Percentiles rank a stretch among this genome's conserved stretches.
Evolutionary conservation across 2,113 vertebrate species (phyloP).

Genomic region (Halcyon malimbica): DNA sequence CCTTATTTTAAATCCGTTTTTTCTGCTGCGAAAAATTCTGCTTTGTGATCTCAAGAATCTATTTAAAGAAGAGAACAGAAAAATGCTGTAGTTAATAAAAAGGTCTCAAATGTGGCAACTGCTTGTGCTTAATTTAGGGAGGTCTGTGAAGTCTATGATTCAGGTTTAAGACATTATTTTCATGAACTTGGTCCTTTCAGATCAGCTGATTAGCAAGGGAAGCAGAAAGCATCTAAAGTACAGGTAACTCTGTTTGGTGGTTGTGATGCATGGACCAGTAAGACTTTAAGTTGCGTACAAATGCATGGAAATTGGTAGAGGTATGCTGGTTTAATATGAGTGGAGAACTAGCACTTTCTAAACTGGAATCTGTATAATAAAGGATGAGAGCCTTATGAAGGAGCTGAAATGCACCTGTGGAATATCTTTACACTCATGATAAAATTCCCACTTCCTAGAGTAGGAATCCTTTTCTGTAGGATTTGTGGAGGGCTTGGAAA

Average conservation of each 20-base stretch:
- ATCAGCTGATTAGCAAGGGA: background rate
- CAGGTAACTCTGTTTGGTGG: background rate
- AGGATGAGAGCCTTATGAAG: background rate
- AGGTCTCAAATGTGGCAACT: background rate
- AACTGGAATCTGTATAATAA: background rate
- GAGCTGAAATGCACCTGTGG: background rate
- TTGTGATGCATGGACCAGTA: background rate
- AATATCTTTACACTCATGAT: background rate
- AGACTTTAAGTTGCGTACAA: background rate
- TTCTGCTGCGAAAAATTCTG: background rate
- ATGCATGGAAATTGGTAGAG: background rate
- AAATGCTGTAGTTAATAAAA: background rate
- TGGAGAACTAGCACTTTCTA: background rate
- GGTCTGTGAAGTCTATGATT: background rate
- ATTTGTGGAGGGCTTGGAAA: too few species aligned
- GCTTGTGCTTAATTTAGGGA: background rate
- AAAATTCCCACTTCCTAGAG: too few species aligned
- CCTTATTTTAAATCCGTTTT: background rate
- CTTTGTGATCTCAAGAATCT: background rate
- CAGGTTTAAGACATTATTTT: background rate
- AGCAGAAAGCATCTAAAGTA: background rate
- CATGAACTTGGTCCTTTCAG: background rate
- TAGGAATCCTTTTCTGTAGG: too few species aligned
- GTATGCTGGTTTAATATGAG: background rate
- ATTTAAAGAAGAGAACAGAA: background rate